Evolutionary conservation across 2,113 vertebrate genomes (phyloP), one percentile per base, ranked within the genome.

Genomic region (Geothlypis trichas): DNA sequence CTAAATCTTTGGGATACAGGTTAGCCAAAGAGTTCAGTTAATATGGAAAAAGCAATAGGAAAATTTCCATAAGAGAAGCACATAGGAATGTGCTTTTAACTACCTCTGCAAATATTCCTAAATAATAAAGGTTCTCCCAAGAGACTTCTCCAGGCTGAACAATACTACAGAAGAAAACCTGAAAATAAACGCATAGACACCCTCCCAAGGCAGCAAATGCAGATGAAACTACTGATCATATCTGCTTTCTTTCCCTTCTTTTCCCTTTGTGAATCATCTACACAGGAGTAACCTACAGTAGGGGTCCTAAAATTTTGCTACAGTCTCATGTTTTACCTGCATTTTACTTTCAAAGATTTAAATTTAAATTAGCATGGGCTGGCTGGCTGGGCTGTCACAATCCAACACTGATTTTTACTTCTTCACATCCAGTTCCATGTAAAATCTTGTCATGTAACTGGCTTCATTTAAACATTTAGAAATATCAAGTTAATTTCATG

Each of bases 301-400:
- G 23, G 5, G 61, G 9, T 61, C 22, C 10, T 37, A 61, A 72
- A 73, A 54, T 66, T 82, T 75, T 93, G 10, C 15, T 30, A 3
- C 7, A 37, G 27, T 55, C 85, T 35, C 22, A 15, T 8, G 4
- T 55, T 78, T 91, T 52, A 65, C 21, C 7, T 82, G 27, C 9
- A 19, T 65, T 87, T 91, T 91, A 15, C 46, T 82, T 82, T 87
- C 41, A 61, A 63, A 82, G 9, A 26, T 65, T 9, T n/a, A 28
- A 47, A 61, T 6, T 1, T 0, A 67, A 87, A 81, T 61, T 3
- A 1, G 7, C 7, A 1, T 18, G 5, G 22, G 39, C 9, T 4
- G n/a, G 5, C 11, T 78, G 37, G 37, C 37, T 39, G 37, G 37
- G 37, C 37, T 4, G 5, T 26, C 62, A 68, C 11, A 59, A 54